Conservation (phyloP, 2,888 invertebrate species). For the Uloborus plumipes region DNA sequence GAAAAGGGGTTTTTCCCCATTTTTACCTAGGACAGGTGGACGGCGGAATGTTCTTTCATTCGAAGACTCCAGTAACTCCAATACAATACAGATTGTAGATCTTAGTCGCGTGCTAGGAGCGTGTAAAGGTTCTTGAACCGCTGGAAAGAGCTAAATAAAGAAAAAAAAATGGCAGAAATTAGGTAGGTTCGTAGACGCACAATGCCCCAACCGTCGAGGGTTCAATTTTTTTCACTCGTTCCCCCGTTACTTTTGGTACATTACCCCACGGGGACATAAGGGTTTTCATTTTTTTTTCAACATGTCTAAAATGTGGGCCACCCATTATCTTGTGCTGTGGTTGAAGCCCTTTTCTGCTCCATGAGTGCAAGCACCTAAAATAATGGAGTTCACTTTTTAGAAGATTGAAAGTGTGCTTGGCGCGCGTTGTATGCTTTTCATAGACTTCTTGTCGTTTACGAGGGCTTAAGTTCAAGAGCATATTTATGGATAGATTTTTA, state of each 20-base stretch:
- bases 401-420: constrained; percentile 12
- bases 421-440: background rate
- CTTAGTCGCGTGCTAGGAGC: constrained; percentile 45
- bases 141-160: background rate
- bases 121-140: constrained; percentile 47
- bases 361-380: constrained; percentile 43
- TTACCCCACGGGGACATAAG: constrained; percentile 25
- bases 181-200: constrained; percentile 43
- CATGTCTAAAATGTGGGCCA: constrained; percentile 45
- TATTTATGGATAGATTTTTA: too few species aligned
- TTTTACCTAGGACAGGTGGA: constrained; percentile 54
- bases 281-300: constrained; percentile 9
- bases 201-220: constrained; percentile 36
- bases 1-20: constrained; percentile 22
- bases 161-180: constrained; percentile 41
- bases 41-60: constrained; percentile 34
- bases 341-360: constrained; percentile 12
- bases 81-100: constrained; percentile 18
- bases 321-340: constrained; percentile 35
- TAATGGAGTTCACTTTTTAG: constrained; percentile 22
- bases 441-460: too few species aligned
- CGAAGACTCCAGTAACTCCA: constrained; percentile 10
- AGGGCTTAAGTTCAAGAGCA: too few species aligned
- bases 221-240: constrained; percentile 9
- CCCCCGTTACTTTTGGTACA: constrained; percentile 37